Percentiles rank a stretch among this genome's conserved stretches.
Evolutionary conservation across 2,113 vertebrate species (phyloP).

Genomic region (Xenus cinereus): DNA sequence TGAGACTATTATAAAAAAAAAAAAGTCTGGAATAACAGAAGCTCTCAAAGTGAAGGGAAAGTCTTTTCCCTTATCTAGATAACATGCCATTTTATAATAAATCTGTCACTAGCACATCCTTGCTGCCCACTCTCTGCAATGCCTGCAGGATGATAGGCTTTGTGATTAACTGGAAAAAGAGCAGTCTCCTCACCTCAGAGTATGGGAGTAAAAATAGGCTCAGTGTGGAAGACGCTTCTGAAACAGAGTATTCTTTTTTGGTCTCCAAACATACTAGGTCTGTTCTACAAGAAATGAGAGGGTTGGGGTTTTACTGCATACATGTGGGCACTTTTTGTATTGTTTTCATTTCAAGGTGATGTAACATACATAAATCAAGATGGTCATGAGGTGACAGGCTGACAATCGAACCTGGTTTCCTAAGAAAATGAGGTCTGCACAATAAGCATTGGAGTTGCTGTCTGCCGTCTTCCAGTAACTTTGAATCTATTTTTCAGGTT

Average conservation of each 20-base stretch:
- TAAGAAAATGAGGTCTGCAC: background rate
- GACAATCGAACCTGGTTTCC: background rate
- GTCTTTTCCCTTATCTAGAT: background rate
- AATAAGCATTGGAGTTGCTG: fast-evolving
- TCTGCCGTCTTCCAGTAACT: background rate
- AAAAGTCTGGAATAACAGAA: background rate
- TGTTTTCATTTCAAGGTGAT: background rate
- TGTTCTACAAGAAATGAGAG: background rate
- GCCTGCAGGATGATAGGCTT: background rate
- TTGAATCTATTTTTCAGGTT: background rate
- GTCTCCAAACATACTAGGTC: background rate
- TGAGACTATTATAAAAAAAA: background rate
- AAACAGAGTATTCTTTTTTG: background rate
- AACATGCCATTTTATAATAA: background rate
- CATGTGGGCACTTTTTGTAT: background rate
- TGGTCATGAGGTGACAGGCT: background rate
- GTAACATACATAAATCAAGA: background rate
- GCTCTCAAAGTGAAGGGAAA: background rate
- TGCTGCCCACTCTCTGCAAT: background rate
- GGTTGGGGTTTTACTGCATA: background rate
- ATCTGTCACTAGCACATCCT: background rate
- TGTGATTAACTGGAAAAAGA: background rate
- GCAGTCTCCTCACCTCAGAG: background rate
- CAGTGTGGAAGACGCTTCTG: background rate
- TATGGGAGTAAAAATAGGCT: background rate